These are phyloP conservation scores for Limenitis camilla DNA, from an alignment of 2,888 invertebrate species.

Conservation along the genomic window DNA sequence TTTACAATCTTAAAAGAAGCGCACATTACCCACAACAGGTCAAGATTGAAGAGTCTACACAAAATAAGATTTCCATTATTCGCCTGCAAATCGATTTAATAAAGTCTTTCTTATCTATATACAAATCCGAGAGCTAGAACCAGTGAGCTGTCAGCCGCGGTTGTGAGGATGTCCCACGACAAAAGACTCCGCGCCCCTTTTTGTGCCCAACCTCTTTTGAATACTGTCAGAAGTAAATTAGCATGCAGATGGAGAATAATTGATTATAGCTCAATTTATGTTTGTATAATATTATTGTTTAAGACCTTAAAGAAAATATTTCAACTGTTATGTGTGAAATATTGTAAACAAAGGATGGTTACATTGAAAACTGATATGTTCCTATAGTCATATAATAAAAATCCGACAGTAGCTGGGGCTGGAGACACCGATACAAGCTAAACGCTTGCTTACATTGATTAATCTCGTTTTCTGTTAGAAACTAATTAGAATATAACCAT, in stretches of 20 bases:
- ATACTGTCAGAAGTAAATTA: constrained; percentile 19
- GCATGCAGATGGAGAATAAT: constrained; percentile 13
- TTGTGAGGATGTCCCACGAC: constrained; percentile 35
- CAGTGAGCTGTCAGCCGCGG: constrained; percentile 35
- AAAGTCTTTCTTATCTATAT: constrained; percentile 45
- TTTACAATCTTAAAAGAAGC: not conserved
- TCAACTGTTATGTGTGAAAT: no score
- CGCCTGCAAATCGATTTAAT: constrained; percentile 37
- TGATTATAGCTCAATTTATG: constrained; percentile 7
- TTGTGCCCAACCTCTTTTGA: constrained; percentile 36
- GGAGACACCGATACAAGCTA: no score
- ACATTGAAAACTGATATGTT: no score
- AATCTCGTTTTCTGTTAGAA: no score
- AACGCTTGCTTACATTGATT: no score
- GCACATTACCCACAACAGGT: not conserved
- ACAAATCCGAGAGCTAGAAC: constrained; percentile 37
- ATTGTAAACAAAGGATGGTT: no score
- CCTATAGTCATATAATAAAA: no score
- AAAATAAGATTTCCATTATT: constrained; percentile 21
- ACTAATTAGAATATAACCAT: no score
- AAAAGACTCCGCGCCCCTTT: constrained; percentile 37
- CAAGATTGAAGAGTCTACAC: not conserved
- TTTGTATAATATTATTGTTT: no score
- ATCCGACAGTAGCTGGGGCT: no score
- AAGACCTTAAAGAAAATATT: no score